Evolutionary conservation across 2,797 vertebrate species (phyloP).

Genomic region (Etheostoma perlongum): DNA sequence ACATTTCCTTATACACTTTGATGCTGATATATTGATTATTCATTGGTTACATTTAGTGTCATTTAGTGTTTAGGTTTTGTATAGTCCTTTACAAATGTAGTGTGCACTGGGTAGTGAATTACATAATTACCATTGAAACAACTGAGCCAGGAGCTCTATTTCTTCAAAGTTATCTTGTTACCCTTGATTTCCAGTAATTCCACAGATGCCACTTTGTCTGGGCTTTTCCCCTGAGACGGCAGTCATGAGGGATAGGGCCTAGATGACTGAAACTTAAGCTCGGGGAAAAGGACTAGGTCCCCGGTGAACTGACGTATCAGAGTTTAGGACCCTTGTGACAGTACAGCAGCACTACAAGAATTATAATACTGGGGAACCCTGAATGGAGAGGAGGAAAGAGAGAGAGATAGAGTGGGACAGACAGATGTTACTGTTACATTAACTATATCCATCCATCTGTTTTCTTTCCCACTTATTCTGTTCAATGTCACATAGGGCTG

Average conservation of each 20-base stretch:
- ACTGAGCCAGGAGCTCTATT: constrained; percentile 65
- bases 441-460: constrained; percentile 38
- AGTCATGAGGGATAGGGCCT: constrained; percentile 56
- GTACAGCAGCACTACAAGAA: constrained; percentile 29
- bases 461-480: constrained; percentile 41
- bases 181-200: constrained; percentile 68
- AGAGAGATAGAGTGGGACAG: neutral
- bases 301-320: constrained; percentile 49
- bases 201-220: constrained; percentile 63
- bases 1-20: constrained; percentile 11
- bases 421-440: constrained; percentile 38
- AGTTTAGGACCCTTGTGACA: constrained; percentile 62
- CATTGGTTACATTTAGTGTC: constrained; percentile 19
- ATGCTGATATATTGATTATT: constrained; percentile 36
- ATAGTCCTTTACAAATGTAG: constrained; percentile 19
- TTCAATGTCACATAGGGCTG: constrained; percentile 30
- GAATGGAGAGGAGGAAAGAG: constrained; percentile 23
- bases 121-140: constrained; percentile 62
- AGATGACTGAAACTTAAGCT: constrained; percentile 59
- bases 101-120: constrained; percentile 56
- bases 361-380: constrained; percentile 38
- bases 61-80: constrained; percentile 40
- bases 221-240: constrained; percentile 51
- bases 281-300: constrained; percentile 38
- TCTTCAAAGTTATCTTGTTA: constrained; percentile 68